Conservation (phyloP, 2,797 vertebrate species). For the Cryptoblepharus egeriae region DNA sequence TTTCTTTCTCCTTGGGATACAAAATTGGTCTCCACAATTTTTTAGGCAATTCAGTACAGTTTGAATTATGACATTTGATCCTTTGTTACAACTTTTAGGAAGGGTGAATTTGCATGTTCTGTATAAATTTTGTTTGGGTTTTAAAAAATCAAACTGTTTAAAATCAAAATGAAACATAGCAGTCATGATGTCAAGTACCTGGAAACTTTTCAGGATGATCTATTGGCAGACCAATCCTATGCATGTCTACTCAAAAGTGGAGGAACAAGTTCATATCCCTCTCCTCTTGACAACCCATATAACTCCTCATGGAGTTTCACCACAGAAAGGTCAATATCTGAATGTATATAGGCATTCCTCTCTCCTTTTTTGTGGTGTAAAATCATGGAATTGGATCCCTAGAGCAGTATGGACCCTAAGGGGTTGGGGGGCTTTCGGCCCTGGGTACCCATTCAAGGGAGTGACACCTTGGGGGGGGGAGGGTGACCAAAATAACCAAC, state of each 20-base stretch:
- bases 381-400: no score
- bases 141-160: no score
- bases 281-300: background rate
- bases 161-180: background rate
- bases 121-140: background rate
- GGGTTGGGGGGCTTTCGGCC: no score
- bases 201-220: background rate
- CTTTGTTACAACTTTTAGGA: background rate
- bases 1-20: no score
- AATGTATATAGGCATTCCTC: background rate
- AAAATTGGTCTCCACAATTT: no score
- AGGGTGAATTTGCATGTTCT: background rate
- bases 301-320: background rate
- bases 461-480: no score
- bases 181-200: background rate
- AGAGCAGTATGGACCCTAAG: no score
- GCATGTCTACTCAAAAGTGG: no score
- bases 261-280: background rate
- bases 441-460: no score
- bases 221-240: no score
- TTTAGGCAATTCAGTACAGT: background rate
- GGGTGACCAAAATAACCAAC: no score
- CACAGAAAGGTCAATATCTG: no score
- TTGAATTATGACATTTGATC: background rate
- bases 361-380: background rate